Evolutionary conservation across 1,140 invertebrate species (phyloP).

Genomic region (Homalodisca vitripennis): DNA sequence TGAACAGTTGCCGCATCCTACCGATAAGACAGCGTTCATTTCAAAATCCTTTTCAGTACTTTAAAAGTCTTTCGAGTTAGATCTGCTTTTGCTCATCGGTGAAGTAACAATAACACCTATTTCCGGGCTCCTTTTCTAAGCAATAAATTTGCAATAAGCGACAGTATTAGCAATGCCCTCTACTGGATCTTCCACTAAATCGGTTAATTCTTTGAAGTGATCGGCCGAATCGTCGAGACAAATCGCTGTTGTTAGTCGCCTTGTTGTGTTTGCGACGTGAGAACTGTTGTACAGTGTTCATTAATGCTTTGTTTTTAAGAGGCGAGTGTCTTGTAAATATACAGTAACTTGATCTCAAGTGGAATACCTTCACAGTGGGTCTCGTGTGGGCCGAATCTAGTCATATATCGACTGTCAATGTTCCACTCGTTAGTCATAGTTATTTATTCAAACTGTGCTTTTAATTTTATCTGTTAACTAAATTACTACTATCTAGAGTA

Average conservation of each 20-base stretch:
- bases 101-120: constrained; percentile 23
- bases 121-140: constrained; percentile 36
- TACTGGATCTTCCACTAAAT: constrained; percentile 36
- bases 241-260: constrained; percentile 34
- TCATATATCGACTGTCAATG: constrained; percentile 29
- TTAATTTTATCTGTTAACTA: constrained; percentile 28
- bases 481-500: constrained; percentile 30
- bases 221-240: constrained; percentile 47
- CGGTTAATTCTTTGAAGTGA: constrained; percentile 17
- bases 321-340: constrained; percentile 24
- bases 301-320: constrained; percentile 1
- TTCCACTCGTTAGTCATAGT: constrained; percentile 35
- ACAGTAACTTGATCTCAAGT: constrained; percentile 39
- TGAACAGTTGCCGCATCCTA: no score
- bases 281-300: constrained; percentile 12
- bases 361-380: constrained; percentile 27
- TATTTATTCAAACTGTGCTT: constrained; percentile 34
- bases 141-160: constrained; percentile 42
- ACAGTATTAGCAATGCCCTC: constrained; percentile 36
- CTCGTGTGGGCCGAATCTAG: constrained; percentile 22
- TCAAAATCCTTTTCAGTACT: constrained; percentile 22
- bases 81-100: constrained; percentile 29
- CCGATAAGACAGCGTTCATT: neutral
- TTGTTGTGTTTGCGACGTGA: constrained; percentile 31
- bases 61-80: constrained; percentile 26